Evolutionary conservation across 1,140 invertebrate species (phyloP).

Genomic region (Tetraneura akinire): DNA sequence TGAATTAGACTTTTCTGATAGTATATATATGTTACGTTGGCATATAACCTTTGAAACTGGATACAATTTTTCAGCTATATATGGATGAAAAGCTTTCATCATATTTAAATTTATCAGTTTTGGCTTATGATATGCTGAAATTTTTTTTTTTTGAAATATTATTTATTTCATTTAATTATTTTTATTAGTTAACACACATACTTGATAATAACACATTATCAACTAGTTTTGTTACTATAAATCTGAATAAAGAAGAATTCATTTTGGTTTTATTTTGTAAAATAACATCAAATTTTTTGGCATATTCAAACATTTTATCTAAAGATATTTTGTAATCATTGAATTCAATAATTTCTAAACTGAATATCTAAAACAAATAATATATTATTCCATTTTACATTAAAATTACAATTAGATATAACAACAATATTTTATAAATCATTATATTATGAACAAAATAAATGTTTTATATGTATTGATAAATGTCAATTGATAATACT

Average conservation of each 20-base stretch:
- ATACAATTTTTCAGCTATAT: constrained; percentile 9
- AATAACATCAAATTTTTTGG: constrained; percentile 28
- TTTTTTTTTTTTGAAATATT: neutral
- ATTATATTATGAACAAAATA: too few relatives aligned
- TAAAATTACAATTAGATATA: too few relatives aligned
- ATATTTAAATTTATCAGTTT: constrained; percentile 9
- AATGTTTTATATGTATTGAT: too few relatives aligned
- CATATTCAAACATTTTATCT: constrained; percentile 11
- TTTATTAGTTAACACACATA: neutral
- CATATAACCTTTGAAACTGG: constrained; percentile 32
- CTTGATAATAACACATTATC: constrained; percentile 27
- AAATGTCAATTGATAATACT: too few relatives aligned
- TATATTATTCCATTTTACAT: neutral
- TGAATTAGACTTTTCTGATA: constrained; percentile 28
- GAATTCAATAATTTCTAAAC: constrained; percentile 38
- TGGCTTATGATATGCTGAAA: constrained; percentile 23
- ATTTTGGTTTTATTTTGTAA: constrained; percentile 31
- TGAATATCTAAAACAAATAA: constrained; percentile 17
- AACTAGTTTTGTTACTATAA: constrained; percentile 19
- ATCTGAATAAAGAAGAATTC: neutral
- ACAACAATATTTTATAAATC: too few relatives aligned
- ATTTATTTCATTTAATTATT: too few relatives aligned
- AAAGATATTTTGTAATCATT: neutral
- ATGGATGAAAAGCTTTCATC: constrained; percentile 37
- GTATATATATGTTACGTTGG: constrained; percentile 33